Percentiles rank a stretch among this genome's conserved stretches.
Evolutionary conservation across 2,113 vertebrate genomes (phyloP).

Genomic region (Cinclus cinclus): DNA sequence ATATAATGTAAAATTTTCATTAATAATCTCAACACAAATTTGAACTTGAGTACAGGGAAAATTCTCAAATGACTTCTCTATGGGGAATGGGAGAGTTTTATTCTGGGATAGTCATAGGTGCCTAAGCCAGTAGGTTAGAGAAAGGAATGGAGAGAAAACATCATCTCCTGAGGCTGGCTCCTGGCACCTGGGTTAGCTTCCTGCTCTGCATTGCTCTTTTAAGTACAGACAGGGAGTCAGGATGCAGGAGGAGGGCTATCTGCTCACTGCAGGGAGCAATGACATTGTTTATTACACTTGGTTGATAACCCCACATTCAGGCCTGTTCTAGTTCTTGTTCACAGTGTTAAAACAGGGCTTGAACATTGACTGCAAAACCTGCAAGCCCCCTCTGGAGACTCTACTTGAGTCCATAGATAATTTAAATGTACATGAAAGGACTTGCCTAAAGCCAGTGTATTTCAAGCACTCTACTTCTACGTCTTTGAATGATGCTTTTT

Average conservation of each 20-base stretch:
- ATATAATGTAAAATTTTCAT: not conserved
- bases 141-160: not conserved
- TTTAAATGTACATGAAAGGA: constrained; percentile 59
- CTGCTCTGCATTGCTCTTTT: not conserved
- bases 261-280: not conserved
- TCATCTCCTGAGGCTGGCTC: not conserved
- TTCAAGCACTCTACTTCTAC: constrained; percentile 1
- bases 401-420: constrained; percentile 43
- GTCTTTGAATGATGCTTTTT: constrained; percentile 1
- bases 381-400: not conserved
- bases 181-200: not conserved
- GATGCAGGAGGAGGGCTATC: not conserved
- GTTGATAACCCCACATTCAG: not conserved
- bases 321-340: constrained; percentile 13
- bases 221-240: not conserved
- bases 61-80: not conserved
- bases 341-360: constrained; percentile 1
- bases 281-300: constrained; percentile 1
- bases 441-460: constrained; percentile 20
- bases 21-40: not conserved
- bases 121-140: not conserved
- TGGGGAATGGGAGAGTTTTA: not conserved
- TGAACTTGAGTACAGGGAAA: not conserved
- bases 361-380: not conserved
- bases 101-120: not conserved